These are phyloP conservation scores for Myopa testacea DNA, from an alignment of 2,888 invertebrate species.

Conservation along the genomic window DNA sequence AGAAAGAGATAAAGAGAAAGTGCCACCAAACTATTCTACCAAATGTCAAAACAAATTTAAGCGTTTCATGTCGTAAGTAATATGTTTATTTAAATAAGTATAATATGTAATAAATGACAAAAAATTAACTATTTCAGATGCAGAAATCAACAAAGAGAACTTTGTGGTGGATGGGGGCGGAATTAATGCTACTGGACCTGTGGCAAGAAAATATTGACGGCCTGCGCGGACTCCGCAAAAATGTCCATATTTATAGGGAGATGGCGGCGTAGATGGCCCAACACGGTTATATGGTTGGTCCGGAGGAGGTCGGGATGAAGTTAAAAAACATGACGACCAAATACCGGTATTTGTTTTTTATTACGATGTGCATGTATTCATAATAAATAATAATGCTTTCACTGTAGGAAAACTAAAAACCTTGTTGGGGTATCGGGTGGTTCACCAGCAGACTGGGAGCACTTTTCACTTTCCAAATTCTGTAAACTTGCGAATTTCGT, in stretches of 20 bases:
- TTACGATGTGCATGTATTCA: background rate
- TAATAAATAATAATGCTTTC: background rate
- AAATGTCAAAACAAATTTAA: too few relatives aligned
- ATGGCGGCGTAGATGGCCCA: background rate
- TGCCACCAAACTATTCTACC: too few relatives aligned
- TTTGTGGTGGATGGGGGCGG: background rate
- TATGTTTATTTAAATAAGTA: background rate
- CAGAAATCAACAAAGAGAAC: background rate
- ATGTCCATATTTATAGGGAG: background rate
- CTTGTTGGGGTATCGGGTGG: background rate
- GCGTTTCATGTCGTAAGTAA: too few relatives aligned
- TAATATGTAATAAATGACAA: background rate
- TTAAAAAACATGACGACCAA: background rate
- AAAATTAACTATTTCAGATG: background rate
- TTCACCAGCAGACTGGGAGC: background rate
- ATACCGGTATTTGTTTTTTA: background rate
- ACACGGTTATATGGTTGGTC: background rate
- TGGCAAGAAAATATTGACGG: background rate
- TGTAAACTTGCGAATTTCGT: too few relatives aligned
- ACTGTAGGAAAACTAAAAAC: background rate
- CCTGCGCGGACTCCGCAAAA: background rate
- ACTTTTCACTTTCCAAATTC: background rate
- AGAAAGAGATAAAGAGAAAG: too few relatives aligned
- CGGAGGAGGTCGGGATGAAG: background rate
- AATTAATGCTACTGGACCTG: background rate